Conservation (phyloP, 53 echinoderm and acorn worm species). For the Patiria pectinifera region DNA sequence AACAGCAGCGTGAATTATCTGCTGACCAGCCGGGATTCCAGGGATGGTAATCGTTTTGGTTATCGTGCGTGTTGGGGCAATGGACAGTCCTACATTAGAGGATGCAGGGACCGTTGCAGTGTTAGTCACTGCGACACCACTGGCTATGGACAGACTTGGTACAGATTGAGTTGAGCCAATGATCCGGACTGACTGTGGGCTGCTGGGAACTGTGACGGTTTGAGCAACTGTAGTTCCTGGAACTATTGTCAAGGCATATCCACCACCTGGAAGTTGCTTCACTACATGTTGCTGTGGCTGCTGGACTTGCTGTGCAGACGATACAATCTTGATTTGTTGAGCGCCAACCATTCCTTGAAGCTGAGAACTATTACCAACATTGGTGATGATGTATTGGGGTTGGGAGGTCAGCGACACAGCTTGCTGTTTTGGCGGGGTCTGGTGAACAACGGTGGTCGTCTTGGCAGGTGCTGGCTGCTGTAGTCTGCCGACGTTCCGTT, state of each 20-base stretch:
- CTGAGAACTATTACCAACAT: conserved; percentile 43
- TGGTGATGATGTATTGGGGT: conserved; percentile 45
- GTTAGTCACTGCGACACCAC: conserved; percentile 9
- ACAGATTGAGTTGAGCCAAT: conserved; percentile 23
- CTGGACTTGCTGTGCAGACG: conserved; percentile 34
- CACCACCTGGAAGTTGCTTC: conserved; percentile 47
- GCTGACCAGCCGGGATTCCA: conserved; percentile 19
- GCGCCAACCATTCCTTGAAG: conserved; percentile 33
- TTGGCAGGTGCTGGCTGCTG: conserved; percentile 62
- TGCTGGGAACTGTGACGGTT: conserved; percentile 31
- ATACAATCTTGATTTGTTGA: conserved; percentile 52
- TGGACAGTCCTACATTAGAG: not conserved
- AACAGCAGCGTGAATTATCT: conserved; percentile 17
- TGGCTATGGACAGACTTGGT: not conserved
- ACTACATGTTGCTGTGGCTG: conserved; percentile 38
- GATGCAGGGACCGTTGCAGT: conserved; percentile 11
- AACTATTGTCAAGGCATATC: conserved; percentile 30
- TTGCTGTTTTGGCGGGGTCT: conserved; percentile 50
- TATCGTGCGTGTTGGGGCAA: conserved; percentile 30
- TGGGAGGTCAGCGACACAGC: conserved; percentile 35
- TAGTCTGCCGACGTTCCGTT: conserved; percentile 71
- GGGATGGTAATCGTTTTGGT: conserved; percentile 50
- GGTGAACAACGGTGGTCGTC: conserved; percentile 63
- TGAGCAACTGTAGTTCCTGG: conserved; percentile 32
- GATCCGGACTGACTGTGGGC: conserved; percentile 9